Evolutionary conservation across 2,113 vertebrate species (phyloP).

Genomic region (Illadopsis cleaveri): DNA sequence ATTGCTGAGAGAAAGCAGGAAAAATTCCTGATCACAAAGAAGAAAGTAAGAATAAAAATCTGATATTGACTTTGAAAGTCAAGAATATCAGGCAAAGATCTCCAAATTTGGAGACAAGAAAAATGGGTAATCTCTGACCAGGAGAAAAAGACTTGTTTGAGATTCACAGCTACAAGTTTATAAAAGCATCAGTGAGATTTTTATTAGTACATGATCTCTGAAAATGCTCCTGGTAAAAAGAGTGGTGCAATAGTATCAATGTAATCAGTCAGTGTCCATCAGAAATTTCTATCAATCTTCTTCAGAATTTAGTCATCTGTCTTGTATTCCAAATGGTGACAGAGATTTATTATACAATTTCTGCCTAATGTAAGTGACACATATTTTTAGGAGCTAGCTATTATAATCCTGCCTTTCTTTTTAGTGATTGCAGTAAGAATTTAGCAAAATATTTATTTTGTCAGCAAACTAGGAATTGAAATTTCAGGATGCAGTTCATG

Average conservation of each 20-base stretch:
- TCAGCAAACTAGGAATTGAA: background rate
- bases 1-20: background rate
- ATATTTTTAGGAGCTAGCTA: background rate
- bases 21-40: background rate
- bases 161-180: background rate
- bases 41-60: background rate
- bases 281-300: background rate
- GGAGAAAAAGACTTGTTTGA: background rate
- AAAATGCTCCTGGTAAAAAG: background rate
- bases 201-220: background rate
- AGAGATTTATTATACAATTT: background rate
- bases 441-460: background rate
- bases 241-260: rapidly evolving
- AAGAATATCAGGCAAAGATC: background rate
- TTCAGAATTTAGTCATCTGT: background rate
- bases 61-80: background rate
- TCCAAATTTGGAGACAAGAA: background rate
- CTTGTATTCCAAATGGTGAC: background rate
- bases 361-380: background rate
- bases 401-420: background rate
- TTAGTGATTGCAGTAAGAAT: background rate
- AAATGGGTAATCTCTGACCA: background rate
- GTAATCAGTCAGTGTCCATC: too few species aligned
- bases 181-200: background rate
- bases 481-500: background rate